Evolutionary conservation across 2,888 invertebrate species (phyloP).

Genomic region (Xestobium rufovillosum): DNA sequence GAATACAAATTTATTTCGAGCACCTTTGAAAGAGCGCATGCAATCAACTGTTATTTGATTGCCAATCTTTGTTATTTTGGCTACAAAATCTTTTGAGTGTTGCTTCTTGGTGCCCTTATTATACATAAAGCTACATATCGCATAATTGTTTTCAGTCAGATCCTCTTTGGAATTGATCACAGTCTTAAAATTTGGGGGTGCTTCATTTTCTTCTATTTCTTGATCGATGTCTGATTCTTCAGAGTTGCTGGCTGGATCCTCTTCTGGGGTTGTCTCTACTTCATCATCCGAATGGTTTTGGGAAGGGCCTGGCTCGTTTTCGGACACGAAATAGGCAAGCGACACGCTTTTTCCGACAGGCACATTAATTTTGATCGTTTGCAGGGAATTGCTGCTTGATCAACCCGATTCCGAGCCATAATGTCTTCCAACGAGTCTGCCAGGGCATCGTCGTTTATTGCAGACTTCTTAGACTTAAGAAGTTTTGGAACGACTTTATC

Average conservation of each 20-base stretch:
- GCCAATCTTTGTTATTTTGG: too few relatives aligned
- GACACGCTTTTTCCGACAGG: conserved; percentile 4
- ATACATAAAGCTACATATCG: too few relatives aligned
- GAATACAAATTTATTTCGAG: too few relatives aligned
- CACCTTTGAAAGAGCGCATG: too few relatives aligned
- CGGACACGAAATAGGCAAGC: neutral
- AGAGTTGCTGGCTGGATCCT: conserved; percentile 3
- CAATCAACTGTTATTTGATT: too few relatives aligned
- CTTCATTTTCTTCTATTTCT: conserved; percentile 1
- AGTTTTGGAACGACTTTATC: too few relatives aligned
- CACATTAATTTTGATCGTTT: conserved; percentile 3
- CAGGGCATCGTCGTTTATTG: too few relatives aligned
- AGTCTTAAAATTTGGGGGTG: neutral
- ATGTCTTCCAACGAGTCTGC: too few relatives aligned
- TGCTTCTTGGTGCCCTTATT: too few relatives aligned
- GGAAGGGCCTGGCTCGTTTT: conserved; percentile 3
- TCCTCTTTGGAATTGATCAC: conserved; percentile 3
- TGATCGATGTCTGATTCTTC: conserved; percentile 3
- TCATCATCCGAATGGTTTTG: conserved; percentile 3
- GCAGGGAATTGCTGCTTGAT: neutral
- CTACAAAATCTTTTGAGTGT: too few relatives aligned
- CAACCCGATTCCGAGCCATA: too few relatives aligned
- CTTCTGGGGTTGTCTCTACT: conserved; percentile 3
- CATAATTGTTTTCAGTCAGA: conserved; percentile 2
- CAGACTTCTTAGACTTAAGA: too few relatives aligned